These are phyloP conservation scores for Drosophila barbarae DNA, from an alignment of 2,888 invertebrate species.

Conservation along the genomic window DNA sequence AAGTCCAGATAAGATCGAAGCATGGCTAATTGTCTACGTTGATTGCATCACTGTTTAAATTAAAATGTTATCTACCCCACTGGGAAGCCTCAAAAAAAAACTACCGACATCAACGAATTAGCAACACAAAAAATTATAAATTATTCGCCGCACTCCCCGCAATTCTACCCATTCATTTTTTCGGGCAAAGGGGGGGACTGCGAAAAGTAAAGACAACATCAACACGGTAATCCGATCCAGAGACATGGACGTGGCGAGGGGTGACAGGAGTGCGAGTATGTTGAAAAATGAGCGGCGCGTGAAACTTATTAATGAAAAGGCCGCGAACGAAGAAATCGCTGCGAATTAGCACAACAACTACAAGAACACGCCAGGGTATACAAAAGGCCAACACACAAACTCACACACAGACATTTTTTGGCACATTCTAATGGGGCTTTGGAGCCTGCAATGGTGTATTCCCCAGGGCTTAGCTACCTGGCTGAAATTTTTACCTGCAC, in stretches of 20 bases:
- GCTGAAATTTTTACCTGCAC: constrained; percentile 4
- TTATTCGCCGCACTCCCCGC: constrained; percentile 31
- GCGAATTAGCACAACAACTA: constrained; percentile 58
- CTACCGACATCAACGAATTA: constrained; percentile 47
- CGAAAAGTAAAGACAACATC: constrained; percentile 60
- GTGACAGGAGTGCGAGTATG: constrained; percentile 31
- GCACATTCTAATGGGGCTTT: constrained; percentile 18
- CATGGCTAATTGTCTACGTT: background rate
- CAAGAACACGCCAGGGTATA: constrained; percentile 20
- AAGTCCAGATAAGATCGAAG: background rate
- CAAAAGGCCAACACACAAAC: constrained; percentile 11
- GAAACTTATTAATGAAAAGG: constrained; percentile 76
- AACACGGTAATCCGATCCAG: constrained; percentile 69
- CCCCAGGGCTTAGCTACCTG: constrained; percentile 24
- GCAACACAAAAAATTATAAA: constrained; percentile 33
- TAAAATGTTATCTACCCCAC: constrained; percentile 39
- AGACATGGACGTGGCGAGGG: constrained; percentile 31
- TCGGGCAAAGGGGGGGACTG: constrained; percentile 13
- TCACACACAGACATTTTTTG: constrained; percentile 4
- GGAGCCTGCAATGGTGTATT: constrained; percentile 10
- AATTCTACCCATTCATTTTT: background rate
- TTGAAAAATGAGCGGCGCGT: constrained; percentile 74
- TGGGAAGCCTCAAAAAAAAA: constrained; percentile 41
- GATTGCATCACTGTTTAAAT: constrained; percentile 34
- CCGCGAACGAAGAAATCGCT: constrained; percentile 59